phyloP scores from a whole-genome alignment of 2,113 vertebrate species.

The Percopsis transmontana region DNA sequence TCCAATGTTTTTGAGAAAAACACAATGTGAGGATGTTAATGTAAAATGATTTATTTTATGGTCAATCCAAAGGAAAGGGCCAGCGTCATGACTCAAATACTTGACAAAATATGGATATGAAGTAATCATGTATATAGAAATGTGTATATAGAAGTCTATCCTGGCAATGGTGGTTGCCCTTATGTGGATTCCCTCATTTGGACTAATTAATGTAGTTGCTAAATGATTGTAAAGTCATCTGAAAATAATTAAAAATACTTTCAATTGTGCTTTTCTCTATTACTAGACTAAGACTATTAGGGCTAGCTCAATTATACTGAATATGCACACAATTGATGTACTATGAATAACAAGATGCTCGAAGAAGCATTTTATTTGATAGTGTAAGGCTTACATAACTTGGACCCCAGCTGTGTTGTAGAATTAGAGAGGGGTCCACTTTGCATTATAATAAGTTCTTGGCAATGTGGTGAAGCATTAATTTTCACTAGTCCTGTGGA shows the following conservation, averaged over 20 bases:
- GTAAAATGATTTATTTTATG: conserved; percentile 61
- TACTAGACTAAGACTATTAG: not conserved
- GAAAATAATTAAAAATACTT: conserved; percentile 60
- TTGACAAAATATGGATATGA: conserved; percentile 41
- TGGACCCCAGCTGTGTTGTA: not conserved
- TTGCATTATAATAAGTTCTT: not conserved
- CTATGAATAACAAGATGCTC: no score
- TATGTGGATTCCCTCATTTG: conserved; percentile 42
- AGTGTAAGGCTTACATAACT: not conserved
- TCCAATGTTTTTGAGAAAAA: conserved; percentile 49
- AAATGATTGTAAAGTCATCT: conserved; percentile 45
- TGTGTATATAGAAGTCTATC: conserved; percentile 66
- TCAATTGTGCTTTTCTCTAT: conserved; percentile 10
- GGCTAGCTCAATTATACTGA: not conserved
- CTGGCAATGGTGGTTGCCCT: conserved; percentile 44
- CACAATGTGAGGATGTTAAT: conserved; percentile 2
- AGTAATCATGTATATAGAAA: conserved; percentile 64
- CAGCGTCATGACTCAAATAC: conserved; percentile 33
- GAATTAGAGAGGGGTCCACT: not conserved
- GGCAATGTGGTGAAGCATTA: no score
- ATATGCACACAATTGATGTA: no score
- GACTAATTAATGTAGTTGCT: conserved; percentile 44
- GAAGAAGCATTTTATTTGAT: no score
- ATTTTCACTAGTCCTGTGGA: no score
- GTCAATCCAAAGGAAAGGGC: conserved; percentile 64